Evolutionary conservation across 2,888 invertebrate genomes (phyloP).

Genomic region (Agrypnus murinus): DNA sequence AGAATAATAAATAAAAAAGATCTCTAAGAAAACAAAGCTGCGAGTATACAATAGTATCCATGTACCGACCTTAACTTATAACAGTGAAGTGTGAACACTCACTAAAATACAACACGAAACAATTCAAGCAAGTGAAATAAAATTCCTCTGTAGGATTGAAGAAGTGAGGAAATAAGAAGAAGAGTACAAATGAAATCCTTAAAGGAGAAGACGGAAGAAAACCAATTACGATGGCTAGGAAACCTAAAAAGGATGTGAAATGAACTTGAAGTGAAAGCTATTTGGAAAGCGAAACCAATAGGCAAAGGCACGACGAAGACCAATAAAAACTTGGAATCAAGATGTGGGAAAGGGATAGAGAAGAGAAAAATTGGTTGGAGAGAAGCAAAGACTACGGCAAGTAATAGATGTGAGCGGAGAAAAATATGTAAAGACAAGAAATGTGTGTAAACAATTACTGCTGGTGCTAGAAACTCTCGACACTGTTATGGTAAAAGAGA

Average conservation of each 20-base stretch:
- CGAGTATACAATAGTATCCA: not conserved
- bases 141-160: no score
- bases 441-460: no score
- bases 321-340: not conserved
- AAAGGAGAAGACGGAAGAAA: not conserved
- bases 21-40: no score
- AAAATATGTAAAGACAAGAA: no score
- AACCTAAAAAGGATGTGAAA: not conserved
- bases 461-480: no score
- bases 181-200: not conserved
- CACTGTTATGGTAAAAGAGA: no score
- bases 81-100: no score
- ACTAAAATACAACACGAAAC: not conserved
- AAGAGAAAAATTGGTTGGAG: no score
- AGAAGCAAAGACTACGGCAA: no score
- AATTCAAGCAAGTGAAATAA: not conserved
- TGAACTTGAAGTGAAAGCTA: conserved; percentile 1
- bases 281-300: not conserved
- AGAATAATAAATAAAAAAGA: no score
- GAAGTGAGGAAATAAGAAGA: conserved; percentile 2
- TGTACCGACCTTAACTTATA: no score
- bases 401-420: no score
- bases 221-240: not conserved
- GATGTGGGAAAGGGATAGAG: not conserved
- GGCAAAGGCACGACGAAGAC: not conserved